A percentile compares a stretch with the other conserved stretches of the same genome.
Conservation (phyloP, 2,797 vertebrate genomes). For the Tapirus indicus region DNA sequence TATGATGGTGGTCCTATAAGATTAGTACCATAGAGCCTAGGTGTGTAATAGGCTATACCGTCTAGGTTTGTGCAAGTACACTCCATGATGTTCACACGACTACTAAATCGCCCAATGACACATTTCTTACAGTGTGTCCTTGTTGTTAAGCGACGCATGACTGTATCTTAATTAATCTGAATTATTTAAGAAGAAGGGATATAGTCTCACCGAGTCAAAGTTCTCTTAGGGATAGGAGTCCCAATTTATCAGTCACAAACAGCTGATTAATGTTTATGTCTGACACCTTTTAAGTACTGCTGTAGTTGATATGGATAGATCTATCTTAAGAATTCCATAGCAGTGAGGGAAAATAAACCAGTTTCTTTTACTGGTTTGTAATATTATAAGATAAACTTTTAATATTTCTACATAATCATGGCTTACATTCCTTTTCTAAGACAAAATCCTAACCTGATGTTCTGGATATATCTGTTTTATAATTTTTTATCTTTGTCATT, state of each 20-base stretch:
- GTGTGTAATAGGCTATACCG: no score
- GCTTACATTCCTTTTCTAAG: slow-evolving; percentile 22
- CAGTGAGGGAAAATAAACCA: not conserved
- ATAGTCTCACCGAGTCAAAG: not conserved
- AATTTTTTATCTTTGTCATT: not conserved
- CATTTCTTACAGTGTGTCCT: no score
- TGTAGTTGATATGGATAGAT: not conserved
- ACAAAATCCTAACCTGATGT: not conserved
- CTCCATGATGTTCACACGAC: no score
- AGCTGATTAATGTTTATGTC: not conserved
- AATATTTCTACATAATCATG: not conserved
- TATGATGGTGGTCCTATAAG: no score
- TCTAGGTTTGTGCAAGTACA: no score
- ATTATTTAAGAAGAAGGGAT: not conserved
- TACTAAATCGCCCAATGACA: no score
- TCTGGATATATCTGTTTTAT: not conserved
- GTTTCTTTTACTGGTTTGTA: not conserved
- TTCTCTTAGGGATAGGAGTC: not conserved
- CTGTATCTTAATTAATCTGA: slow-evolving; percentile 3
- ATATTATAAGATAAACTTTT: not conserved
- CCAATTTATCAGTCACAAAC: not conserved
- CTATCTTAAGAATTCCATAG: not conserved
- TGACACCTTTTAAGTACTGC: not conserved
- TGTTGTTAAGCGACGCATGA: no score
- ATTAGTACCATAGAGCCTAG: no score